Conservation (phyloP, 2,888 invertebrate genomes). For the Cotesia congregata region DNA sequence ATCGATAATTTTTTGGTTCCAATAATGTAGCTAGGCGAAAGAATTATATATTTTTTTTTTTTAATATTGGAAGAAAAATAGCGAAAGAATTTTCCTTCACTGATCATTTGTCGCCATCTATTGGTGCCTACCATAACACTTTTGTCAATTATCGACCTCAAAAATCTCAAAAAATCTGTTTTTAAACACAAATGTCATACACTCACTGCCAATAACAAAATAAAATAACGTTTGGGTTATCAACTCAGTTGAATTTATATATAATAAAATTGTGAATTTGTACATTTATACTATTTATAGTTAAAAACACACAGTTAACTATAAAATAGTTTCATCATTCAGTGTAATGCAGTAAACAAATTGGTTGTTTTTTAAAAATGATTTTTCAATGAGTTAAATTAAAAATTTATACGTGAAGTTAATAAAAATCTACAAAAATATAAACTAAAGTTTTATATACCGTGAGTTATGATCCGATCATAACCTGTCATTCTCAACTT, state of each 20-base stretch:
- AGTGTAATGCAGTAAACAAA: neutral
- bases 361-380: neutral
- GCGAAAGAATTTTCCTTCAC: too few species aligned
- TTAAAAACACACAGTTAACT: neutral
- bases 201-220: too few species aligned
- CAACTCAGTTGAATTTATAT: neutral
- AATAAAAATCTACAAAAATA: neutral
- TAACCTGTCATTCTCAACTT: slow-evolving; percentile 23
- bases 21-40: too few species aligned
- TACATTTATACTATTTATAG: neutral
- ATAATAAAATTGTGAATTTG: neutral
- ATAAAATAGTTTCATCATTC: neutral
- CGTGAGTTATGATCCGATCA: neutral
- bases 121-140: too few species aligned
- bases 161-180: too few species aligned
- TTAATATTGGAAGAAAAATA: too few species aligned
- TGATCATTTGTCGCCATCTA: too few species aligned
- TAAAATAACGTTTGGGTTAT: neutral
- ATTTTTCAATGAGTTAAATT: neutral
- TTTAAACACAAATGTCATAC: too few species aligned
- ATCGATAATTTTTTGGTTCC: too few species aligned
- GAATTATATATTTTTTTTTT: too few species aligned
- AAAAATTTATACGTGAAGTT: neutral
- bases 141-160: too few species aligned
- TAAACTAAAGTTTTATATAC: neutral